Percentiles rank a stretch among this genome's conserved stretches.
Evolutionary conservation across 2,888 invertebrate genomes (phyloP).

Genomic region (Tetanocera ferruginea): DNA sequence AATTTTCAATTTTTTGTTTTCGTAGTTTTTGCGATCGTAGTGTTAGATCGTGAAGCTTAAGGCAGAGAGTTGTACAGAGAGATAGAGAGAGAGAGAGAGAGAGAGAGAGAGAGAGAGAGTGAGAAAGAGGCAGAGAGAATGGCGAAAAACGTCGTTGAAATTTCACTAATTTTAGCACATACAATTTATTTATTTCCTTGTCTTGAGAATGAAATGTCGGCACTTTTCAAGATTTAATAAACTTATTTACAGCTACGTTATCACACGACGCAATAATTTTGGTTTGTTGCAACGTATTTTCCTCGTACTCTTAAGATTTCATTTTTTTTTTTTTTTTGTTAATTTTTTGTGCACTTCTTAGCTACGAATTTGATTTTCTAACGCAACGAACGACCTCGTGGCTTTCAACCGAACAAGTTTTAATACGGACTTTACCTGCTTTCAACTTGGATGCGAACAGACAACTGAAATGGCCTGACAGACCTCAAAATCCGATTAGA

Average conservation of each 20-base stretch:
- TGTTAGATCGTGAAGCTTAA: not conserved
- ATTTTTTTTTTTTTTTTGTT: slow-evolving; percentile 34
- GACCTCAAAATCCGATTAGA: slow-evolving; percentile 46
- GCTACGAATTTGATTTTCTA: slow-evolving; percentile 41
- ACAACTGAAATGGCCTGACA: slow-evolving; percentile 65
- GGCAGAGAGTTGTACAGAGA: not conserved
- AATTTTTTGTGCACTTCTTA: slow-evolving; percentile 42
- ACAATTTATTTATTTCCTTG: slow-evolving; percentile 18
- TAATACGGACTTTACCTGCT: slow-evolving; percentile 67
- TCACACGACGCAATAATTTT: slow-evolving; percentile 23
- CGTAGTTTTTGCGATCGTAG: not conserved
- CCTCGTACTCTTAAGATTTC: not conserved
- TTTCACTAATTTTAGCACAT: slow-evolving; percentile 40
- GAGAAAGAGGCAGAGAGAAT: not conserved
- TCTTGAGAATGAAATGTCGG: slow-evolving; percentile 26
- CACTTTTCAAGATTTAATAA: not conserved
- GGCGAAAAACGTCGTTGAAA: not conserved
- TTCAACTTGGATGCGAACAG: slow-evolving; percentile 70
- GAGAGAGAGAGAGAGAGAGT: not conserved
- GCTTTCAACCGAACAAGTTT: slow-evolving; percentile 66
- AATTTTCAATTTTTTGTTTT: not conserved
- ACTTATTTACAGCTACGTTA: slow-evolving; percentile 23
- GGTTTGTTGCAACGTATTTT: slow-evolving; percentile 10
- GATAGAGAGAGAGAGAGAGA: not conserved
- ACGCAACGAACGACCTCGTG: slow-evolving; percentile 67